Evolutionary conservation across 2,797 vertebrate species (phyloP).

Genomic region (Chiroxiphia lanceolata): DNA sequence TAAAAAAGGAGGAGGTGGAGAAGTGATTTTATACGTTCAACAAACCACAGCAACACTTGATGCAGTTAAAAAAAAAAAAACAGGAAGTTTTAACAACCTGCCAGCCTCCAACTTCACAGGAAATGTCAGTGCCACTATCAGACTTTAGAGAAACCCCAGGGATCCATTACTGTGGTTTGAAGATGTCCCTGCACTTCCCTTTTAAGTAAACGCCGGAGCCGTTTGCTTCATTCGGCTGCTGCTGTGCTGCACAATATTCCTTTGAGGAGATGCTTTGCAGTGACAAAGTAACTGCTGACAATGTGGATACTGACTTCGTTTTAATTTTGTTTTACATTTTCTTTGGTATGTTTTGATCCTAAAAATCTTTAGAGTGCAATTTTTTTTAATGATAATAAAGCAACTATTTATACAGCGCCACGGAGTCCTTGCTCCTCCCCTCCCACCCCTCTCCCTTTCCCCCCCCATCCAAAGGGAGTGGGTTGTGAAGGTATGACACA

Average conservation of each 20-base stretch:
- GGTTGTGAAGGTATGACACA: not conserved
- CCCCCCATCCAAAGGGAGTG: not conserved
- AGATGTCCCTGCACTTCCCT: constrained; percentile 68
- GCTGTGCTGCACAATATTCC: constrained; percentile 63
- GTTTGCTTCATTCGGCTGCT: constrained; percentile 49
- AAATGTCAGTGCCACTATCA: constrained; percentile 61
- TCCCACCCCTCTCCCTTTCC: not conserved
- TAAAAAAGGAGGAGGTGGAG: constrained; percentile 15
- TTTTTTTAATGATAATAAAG: constrained; percentile 56
- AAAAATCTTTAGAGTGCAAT: constrained; percentile 35
- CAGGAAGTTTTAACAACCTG: constrained; percentile 61
- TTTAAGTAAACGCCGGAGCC: constrained; percentile 51
- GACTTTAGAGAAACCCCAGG: constrained; percentile 64
- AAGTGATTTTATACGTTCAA: constrained; percentile 41
- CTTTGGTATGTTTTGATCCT: constrained; percentile 60
- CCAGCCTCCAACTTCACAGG: constrained; percentile 66
- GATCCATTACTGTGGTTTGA: constrained; percentile 70
- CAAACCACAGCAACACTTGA: constrained; percentile 46
- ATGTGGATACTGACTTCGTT: constrained; percentile 60
- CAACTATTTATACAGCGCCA: constrained; percentile 46
- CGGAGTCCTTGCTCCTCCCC: not conserved
- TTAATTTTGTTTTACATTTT: constrained; percentile 72
- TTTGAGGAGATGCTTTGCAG: constrained; percentile 68
- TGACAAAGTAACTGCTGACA: constrained; percentile 74
- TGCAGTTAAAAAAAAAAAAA: constrained; percentile 14